Evolutionary conservation across 2,797 vertebrate species (phyloP), one percentile per base, ranked within the genome.

Genomic region (Denticeps clupeoides): DNA sequence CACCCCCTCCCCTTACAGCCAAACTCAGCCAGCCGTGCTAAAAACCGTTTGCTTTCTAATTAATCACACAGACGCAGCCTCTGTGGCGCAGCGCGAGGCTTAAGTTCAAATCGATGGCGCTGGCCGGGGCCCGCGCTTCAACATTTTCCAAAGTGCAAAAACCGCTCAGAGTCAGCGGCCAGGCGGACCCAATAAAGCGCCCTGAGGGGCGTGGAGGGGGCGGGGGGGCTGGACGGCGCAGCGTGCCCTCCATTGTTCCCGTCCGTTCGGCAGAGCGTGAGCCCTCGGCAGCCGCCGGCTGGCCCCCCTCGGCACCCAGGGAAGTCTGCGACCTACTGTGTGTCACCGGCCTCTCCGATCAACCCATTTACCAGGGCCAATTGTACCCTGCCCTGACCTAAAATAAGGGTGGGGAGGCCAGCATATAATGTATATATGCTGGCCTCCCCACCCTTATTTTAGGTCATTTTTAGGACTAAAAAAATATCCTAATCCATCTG

Each of bases 31-130:
- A 84, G 59, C 67, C 73, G 64, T 77, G 75, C 71, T 81, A 80
- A 86, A 88, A 86, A 87, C 55, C 70, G 77, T 85, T 88, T 87
- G 73, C 78, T 86, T 85, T 88, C 80, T 83, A 89, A 90, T 89
- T 84, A 91, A 87, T 89, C 83, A 81, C 50, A 53, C 72, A 78
- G 74, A 79, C 77, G 82, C 71, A 77, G 78, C 71, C 71, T 72
- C 78, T 67, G 38, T 18, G 35, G 8, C 16, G 11, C 18, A 59
- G 63, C 55, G 62, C 68, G 71, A 51, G 49, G 48, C 80, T 86
- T 84, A 82, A 74, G 74, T 77, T 73, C 69, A 72, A 83, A 90
- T 86, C 84, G 78, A 87, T 86, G 64, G 45, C 48, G 53, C 64
- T 56, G 73, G 68, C 68, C n/a, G 15, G 35, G 61, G 63, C 67